Evolutionary conservation across 2,888 invertebrate species (phyloP), one percentile per base, ranked within the genome.

Genomic region (Rosalia funebris): DNA sequence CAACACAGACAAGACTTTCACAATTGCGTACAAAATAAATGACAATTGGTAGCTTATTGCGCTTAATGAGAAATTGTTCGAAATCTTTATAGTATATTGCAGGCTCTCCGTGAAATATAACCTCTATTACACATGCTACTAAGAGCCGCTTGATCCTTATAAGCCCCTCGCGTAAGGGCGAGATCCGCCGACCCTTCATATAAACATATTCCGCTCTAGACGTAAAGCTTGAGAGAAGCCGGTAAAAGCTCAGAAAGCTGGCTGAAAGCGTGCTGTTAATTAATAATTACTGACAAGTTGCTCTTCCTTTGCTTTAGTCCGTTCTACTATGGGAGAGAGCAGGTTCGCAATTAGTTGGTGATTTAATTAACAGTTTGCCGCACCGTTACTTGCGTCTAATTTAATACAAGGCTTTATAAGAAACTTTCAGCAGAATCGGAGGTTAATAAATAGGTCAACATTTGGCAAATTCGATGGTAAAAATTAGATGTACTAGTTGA

Each of bases 201-300:
- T 78, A 78, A 80, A 81, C 80, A 81, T 80, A 81, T 80, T 79
- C 78, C 73, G 72, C 73, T 72, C 71, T 70, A 77, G 78, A 78
- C 74, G 79, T 75, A 77, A 77, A 79, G 79, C 79, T 78, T 73
- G 74, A 69, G 77, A 75, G 79, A 79, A 80, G 79, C 81, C 81
- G 82, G 82, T 82, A 82, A 82, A 82, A 82, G 83, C 82, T 81
- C 79, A 81, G 82, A 80, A 81, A 82, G 82, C 82, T 77, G 80
- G 78, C 80, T 82, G 81, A 81, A 81, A 82, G 82, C 80, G 79
- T 77, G 80, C 81, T 82, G 82, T 82, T 83, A 82, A 83, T 83
- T 83, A 83, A 82, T 83, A 83, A 83, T 83, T 83, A 83, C 82
- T 81, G 82, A 81, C 82, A 82, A 82, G 82, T 80, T 81, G 82